phyloP scores from a whole-genome alignment of 1,140 invertebrate genomes.

The Panagrolaimus sp. region DNA sequence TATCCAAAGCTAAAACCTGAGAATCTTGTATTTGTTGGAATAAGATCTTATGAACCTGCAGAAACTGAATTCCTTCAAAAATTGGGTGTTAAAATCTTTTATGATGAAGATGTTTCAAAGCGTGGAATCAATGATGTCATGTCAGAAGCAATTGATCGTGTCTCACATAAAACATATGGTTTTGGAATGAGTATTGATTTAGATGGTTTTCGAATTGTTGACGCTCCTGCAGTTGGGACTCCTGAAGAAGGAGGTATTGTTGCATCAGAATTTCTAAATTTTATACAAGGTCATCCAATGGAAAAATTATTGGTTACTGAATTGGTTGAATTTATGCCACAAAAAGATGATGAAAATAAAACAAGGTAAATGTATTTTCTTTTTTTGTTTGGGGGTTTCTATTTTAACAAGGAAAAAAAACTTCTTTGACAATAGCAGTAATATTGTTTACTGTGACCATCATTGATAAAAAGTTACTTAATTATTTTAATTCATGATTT shows the following conservation, averaged over 20 bases:
- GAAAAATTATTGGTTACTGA: slow-evolving; percentile 42
- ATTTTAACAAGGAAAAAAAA: too few species aligned
- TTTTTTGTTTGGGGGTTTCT: too few species aligned
- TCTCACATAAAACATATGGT: slow-evolving; percentile 34
- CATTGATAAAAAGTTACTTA: too few species aligned
- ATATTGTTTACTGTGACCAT: too few species aligned
- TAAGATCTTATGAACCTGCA: slow-evolving; percentile 39
- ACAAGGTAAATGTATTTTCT: too few species aligned
- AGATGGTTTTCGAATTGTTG: slow-evolving; percentile 45
- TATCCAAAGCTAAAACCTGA: slow-evolving; percentile 45
- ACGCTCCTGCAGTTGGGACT: slow-evolving; percentile 51
- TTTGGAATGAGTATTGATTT: slow-evolving; percentile 48
- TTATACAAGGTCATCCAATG: slow-evolving; percentile 31
- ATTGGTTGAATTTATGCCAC: slow-evolving; percentile 48
- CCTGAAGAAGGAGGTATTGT: slow-evolving; percentile 44
- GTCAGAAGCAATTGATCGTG: slow-evolving; percentile 38
- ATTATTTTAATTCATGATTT: neutral
- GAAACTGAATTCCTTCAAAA: slow-evolving; percentile 45
- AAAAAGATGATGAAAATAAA: slow-evolving; percentile 30
- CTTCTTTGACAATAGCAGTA: too few species aligned
- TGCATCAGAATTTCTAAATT: slow-evolving; percentile 43
- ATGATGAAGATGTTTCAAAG: slow-evolving; percentile 40
- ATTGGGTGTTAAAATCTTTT: slow-evolving; percentile 44
- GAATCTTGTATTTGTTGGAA: slow-evolving; percentile 44
- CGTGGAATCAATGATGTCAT: slow-evolving; percentile 40